These are phyloP conservation scores for Dione vanillae DNA, from an alignment of 2,888 invertebrate genomes.

Conservation along the genomic window DNA sequence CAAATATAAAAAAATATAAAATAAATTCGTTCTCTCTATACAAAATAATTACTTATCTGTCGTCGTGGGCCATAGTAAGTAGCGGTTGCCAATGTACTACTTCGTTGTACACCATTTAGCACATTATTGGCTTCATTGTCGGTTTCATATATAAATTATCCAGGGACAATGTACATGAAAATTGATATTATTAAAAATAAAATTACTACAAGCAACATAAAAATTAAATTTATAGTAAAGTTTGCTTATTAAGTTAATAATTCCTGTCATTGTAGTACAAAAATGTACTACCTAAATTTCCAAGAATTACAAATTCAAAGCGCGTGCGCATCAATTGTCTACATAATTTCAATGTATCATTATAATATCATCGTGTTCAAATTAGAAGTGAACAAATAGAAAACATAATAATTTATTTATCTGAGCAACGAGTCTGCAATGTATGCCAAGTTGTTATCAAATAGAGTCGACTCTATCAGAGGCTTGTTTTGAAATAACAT, in stretches of 20 bases:
- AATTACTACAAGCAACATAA: no score
- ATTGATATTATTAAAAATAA: no score
- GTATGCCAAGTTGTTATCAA: neutral
- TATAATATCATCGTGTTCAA: no score
- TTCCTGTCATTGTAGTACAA: no score
- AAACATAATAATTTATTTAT: neutral
- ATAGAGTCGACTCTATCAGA: conserved; percentile 21
- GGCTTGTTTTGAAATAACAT: conserved; percentile 22
- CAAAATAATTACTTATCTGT: conserved; percentile 1
- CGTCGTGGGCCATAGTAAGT: neutral
- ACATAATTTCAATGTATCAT: no score
- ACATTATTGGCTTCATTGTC: neutral
- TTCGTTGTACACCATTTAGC: neutral
- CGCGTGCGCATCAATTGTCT: no score
- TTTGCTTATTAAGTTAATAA: no score
- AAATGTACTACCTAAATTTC: no score
- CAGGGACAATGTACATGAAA: neutral
- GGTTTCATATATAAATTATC: neutral
- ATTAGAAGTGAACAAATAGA: no score
- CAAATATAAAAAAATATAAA: no score
- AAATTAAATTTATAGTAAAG: no score
- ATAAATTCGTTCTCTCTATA: neutral
- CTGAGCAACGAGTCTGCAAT: neutral
- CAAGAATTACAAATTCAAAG: no score
- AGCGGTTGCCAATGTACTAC: neutral